Conservation (phyloP, 2,113 vertebrate genomes). For the human (Homo sapiens) region GRCh38 chr7:26654001-26654500, state of each 20-base stretch:
- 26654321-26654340: constrained; percentile 55
- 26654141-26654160: background rate
- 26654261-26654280: constrained; percentile 12
- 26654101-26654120: background rate
- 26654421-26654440: constrained; percentile 68
- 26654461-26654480: constrained; percentile 34
- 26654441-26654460: constrained; percentile 43
- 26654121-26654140: background rate
- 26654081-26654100: background rate
- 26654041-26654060: background rate
- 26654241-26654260: background rate
- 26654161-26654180: background rate
- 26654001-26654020: constrained; percentile 56
- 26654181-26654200: background rate
- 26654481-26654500: background rate
- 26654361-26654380: constrained; percentile 60
- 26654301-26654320: background rate
- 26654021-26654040: background rate
- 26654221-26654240: constrained; percentile 13
- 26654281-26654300: constrained; percentile 52
- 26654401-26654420: constrained; percentile 60
- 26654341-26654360: constrained; percentile 58
- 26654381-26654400: constrained; percentile 17
- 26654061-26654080: background rate
- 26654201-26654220: background rate